Conservation (phyloP, 2,888 invertebrate species). For the Cantharis nigra region DNA sequence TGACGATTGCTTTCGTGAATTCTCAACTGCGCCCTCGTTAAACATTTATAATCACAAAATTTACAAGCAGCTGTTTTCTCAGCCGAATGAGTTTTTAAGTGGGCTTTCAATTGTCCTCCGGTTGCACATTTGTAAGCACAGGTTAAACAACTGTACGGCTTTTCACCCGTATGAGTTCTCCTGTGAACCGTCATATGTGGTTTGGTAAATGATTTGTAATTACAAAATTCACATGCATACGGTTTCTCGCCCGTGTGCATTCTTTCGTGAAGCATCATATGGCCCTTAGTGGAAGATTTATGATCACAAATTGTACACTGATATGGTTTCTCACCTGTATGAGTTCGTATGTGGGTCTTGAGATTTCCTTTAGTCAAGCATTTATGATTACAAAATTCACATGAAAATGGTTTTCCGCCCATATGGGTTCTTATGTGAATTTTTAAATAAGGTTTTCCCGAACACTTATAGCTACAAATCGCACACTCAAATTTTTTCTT, state of each 20-base stretch:
- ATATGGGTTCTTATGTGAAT: too few relatives aligned
- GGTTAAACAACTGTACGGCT: neutral
- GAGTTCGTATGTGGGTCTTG: neutral
- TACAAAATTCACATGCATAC: neutral
- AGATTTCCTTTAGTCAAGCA: neutral
- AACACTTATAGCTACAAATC: too few relatives aligned
- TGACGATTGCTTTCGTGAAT: neutral
- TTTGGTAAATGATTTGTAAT: neutral
- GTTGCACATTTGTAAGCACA: neutral
- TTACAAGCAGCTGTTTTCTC: neutral
- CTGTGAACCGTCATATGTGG: neutral
- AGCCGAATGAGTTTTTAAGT: neutral
- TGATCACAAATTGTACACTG: neutral
- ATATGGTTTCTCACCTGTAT: neutral
- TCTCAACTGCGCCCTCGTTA: neutral
- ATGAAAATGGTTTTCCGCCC: neutral
- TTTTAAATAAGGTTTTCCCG: too few relatives aligned
- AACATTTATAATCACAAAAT: neutral
- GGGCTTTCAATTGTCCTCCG: neutral
- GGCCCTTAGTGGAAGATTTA: neutral
- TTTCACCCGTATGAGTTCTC: neutral
- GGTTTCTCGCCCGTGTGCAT: neutral
- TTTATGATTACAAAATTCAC: neutral
- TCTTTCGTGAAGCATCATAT: neutral
- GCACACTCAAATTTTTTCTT: too few relatives aligned